Evolutionary conservation across 2,113 vertebrate species (phyloP), one percentile per base, ranked within the genome.

Genomic region (Corydoras sp.): DNA sequence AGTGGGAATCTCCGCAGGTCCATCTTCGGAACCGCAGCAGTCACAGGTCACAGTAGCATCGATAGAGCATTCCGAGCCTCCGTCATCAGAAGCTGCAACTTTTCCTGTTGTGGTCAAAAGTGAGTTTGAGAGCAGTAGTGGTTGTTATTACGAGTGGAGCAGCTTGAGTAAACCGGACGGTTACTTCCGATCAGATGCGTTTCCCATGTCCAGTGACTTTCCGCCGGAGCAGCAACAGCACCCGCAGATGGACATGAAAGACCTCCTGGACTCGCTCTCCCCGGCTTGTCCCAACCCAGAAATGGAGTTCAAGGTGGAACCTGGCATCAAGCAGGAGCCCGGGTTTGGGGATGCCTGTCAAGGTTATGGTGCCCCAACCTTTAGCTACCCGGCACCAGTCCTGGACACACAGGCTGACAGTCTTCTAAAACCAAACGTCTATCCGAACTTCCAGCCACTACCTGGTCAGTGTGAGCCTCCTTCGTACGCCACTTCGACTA

Each of bases 1-100:
- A 73, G 88, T 98, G 69, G 96, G 95, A 51, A 92, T 98, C 72
- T 94, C 95, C 3, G 93, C 95, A 0, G 89, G 94, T 77, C 83
- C 94, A 1, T 81, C 92, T 50, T 86, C 92, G 0, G 93, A 97
- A 68, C 85, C 87, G 71, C 89, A 89, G 58, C 89, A 88, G 24
- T 92, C 79, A 77, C 88, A 9, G 90, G 88, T 24, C 68, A 88
- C 1, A 51, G 82, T 48, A 92, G 90, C 71, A 51, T 86, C 6
- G 79, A 89, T 0, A 73, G 86, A 93, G 92, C 77, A 77, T 81
- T 49, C 32, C 15, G 93, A 96, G 64, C 93, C 92, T 63, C 88
- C 89, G 74, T 85, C 89, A 2, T 85, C 89, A 3, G 95, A 94
- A 75, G 81, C 91, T 68, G 92, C 93, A 60, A 81, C 80, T 10